Evolutionary conservation across 2,797 vertebrate genomes (phyloP), one percentile per base, ranked within the genome.

Genomic region (Vespertilio murinus): DNA sequence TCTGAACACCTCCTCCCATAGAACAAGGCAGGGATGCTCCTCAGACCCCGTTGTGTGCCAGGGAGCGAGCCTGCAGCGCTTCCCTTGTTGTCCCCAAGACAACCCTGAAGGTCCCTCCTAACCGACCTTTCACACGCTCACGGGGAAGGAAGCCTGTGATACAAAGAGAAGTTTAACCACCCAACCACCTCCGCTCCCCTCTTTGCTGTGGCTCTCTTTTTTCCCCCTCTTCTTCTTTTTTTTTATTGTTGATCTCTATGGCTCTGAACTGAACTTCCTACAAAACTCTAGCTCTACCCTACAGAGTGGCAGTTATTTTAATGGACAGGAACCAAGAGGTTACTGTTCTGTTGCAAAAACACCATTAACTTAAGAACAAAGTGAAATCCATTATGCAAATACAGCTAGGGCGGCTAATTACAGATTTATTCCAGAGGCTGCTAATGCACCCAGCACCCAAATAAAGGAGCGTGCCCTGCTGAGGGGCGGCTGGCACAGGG

Each of bases 361-460:
- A 97, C 96, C 94, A 97, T 97, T 97, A 97, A 95, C 95, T 97
- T 97, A 97, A 97, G 96, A 95, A 97, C 94, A 90, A 96, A 96
- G 90, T 96, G 94, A 97, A 97, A 97, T 96, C 95, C 96, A 97
- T 97, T 97, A 97, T 97, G 97, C 96, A 97, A 97, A 97, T 97
- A 93, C 78, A 95, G 67, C 88, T 35, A 83, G 95, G 97, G 95
- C 96, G 94, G 82, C 96, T 97, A 97, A 97, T 97, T 96, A 96
- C 95, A 90, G 92, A 96, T 94, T 95, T 94, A 92, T 97, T 95
- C 88, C 96, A 91, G 92, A 95, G 92, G 92, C 93, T 86, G 96
- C 88, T 93, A 96, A 97, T 97, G 92, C 69, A 93, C 82, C 90
- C 94, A 94, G 92, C 95, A 96, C 96, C 97, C 93, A 81, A 93